Evolutionary conservation across 2,888 invertebrate genomes (phyloP).

Genomic region (Cancer borealis): DNA sequence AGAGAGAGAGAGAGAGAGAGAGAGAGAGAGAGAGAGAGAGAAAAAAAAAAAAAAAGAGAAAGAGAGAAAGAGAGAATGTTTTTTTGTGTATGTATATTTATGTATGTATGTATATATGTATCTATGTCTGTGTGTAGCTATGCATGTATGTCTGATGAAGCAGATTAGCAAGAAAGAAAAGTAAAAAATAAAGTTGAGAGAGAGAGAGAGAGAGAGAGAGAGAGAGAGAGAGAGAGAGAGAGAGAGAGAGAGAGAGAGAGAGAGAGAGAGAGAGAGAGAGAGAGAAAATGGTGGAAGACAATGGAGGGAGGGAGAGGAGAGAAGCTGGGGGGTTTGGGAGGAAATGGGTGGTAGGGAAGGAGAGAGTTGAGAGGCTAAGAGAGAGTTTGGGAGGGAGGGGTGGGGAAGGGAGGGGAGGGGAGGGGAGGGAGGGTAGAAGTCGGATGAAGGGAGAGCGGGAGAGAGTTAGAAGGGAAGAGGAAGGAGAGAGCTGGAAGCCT

Average conservation of each 20-base stretch:
- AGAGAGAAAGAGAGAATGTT: background rate
- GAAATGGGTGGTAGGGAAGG: background rate
- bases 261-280: background rate
- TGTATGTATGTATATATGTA: conserved; percentile 20
- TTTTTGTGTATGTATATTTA: background rate
- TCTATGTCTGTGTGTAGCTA: background rate
- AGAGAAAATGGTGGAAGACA: conserved; percentile 27
- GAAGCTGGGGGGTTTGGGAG: background rate
- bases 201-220: background rate
- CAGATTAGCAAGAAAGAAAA: no score
- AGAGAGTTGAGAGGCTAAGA: background rate
- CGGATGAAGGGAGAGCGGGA: background rate
- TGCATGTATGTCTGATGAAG: background rate
- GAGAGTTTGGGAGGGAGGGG: background rate
- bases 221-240: background rate
- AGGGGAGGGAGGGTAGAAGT: background rate
- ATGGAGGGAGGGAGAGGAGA: background rate
- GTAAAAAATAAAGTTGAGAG: background rate
- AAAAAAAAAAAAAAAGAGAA: background rate
- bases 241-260: conserved; percentile 6
- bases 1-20: background rate
- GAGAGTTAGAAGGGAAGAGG: conserved; percentile 10
- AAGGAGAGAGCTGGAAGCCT: conserved; percentile 42
- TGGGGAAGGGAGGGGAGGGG: conserved; percentile 6
- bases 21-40: conserved; percentile 36